Evolutionary conservation across 92 coral and sea anemone species (phyloP).

Genomic region (Palythoa heliodiscus): DNA sequence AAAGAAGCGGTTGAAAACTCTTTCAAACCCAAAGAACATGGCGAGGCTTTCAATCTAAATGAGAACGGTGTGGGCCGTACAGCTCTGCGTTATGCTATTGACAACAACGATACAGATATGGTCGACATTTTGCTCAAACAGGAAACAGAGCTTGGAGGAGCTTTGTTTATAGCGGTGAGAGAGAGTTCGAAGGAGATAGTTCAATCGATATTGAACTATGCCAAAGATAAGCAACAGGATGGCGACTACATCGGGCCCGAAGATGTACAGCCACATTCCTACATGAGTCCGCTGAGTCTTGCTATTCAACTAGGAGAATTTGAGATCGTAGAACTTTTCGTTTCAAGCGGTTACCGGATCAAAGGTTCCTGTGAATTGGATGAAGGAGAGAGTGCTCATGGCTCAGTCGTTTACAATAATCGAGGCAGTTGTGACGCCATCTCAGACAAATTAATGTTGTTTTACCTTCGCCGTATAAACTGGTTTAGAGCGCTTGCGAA

Average conservation of each 20-base stretch:
- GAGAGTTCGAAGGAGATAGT: constrained; percentile 61
- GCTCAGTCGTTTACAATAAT: constrained; percentile 12
- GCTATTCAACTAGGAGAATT: constrained; percentile 47
- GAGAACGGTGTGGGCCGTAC: constrained; percentile 49
- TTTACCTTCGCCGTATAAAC: constrained; percentile 54
- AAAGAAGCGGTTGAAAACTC: constrained; percentile 26
- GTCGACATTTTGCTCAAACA: constrained; percentile 58
- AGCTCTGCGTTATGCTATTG: constrained; percentile 59
- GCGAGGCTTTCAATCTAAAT: constrained; percentile 23
- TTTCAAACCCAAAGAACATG: constrained; percentile 31
- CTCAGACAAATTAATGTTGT: constrained; percentile 20
- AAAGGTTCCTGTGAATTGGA: constrained; percentile 21
- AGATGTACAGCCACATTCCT: constrained; percentile 42
- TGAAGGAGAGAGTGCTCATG: not conserved
- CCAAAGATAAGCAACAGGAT: constrained; percentile 17
- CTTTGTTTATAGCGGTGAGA: constrained; percentile 70
- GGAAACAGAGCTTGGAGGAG: constrained; percentile 61
- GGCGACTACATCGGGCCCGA: constrained; percentile 53
- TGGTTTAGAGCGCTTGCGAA: constrained; percentile 64
- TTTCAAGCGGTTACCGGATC: constrained; percentile 52
- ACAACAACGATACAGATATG: constrained; percentile 57
- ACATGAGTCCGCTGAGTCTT: constrained; percentile 34
- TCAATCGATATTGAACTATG: constrained; percentile 40
- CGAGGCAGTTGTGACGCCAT: not conserved
- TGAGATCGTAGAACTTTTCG: constrained; percentile 56